A percentile compares a stretch with the other conserved stretches of the same genome.
These are phyloP conservation scores for Anaspis maculata DNA, from an alignment of 2,888 invertebrate species.

Conservation along the genomic window DNA sequence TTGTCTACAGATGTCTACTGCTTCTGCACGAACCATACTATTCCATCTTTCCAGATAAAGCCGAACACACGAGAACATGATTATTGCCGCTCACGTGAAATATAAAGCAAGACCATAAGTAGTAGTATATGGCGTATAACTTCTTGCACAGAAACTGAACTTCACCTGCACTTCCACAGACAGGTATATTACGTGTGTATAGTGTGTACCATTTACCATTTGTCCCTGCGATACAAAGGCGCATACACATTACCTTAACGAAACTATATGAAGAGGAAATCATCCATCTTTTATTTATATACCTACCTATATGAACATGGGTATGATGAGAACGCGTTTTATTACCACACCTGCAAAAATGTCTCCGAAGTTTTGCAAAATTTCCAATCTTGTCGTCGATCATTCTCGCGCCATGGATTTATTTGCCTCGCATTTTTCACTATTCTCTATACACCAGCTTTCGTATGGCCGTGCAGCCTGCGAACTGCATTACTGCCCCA, in stretches of 20 bases:
- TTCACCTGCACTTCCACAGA: too few species aligned
- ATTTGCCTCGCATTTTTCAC: background rate
- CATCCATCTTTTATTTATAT: conserved; percentile 13
- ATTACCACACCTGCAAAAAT: conserved; percentile 4
- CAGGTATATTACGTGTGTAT: too few species aligned
- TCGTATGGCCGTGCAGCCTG: too few species aligned
- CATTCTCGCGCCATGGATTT: background rate
- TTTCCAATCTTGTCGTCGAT: background rate
- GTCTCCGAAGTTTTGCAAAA: background rate
- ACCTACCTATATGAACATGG: conserved; percentile 13
- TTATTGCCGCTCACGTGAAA: conserved; percentile 16
- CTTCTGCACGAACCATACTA: too few species aligned
- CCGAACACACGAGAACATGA: too few species aligned
- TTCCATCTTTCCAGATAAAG: too few species aligned
- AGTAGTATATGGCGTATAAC: conserved; percentile 17
- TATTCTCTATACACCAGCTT: conserved; percentile 5
- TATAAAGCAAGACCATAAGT: conserved; percentile 16
- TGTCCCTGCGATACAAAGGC: conserved; percentile 13
- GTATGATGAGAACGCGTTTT: too few species aligned
- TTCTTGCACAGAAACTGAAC: conserved; percentile 17
- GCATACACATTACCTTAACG: conserved; percentile 14
- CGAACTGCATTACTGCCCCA: conserved; percentile 11
- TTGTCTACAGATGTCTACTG: too few species aligned
- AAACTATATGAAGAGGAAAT: conserved; percentile 15
- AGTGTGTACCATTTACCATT: conserved; percentile 16